Evolutionary conservation across 2,113 vertebrate species (phyloP), one percentile per base, ranked within the genome.

Genomic region (Coracopsis vasa): DNA sequence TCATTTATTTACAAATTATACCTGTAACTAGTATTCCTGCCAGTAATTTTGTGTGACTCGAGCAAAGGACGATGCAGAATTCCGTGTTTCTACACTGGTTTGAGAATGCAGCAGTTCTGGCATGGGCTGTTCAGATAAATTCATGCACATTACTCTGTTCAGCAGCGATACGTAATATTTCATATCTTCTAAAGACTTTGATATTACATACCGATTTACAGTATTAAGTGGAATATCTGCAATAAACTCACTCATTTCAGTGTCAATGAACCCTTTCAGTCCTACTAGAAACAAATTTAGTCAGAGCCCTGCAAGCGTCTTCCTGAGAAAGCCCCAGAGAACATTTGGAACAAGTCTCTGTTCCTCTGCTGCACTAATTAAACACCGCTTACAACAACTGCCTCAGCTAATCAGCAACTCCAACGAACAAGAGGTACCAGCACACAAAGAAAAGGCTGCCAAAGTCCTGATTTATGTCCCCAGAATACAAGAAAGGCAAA

Each of bases 281-380:
- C 51, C 51, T 65, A 29, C 50, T 56, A 42, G 81, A 86, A 94
- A 56, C 65, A 86, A 92, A 83, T 25, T 41, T 66, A 86, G 72
- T 50, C 72, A 69, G 50, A 93, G 51, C 51, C 69, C 91, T 71
- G 88, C 47, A 88, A 94, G 86, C 0, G 11, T 53, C 90, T 84
- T 78, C 86, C 80, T 71, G 51, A 71, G 60, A 92, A 88, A 61
- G 5, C 95, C 37, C 72, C 16, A 2, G 88, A 90, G 92, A 86
- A 86, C 75, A 67, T 72, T 91, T 54, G 78, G 88, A 94, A 91
- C 72, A 81, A 91, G 61, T 61, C 72, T 79, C 80, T 91, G 16
- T 72, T 92, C 88, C 82, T 95, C 41, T 65, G 77, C 77, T 61
- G 80, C 77, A 71, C 92, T 96, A 95, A 97, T 94, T 97, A 94